Evolutionary conservation across 2,888 invertebrate species (phyloP).

Genomic region (Epistrophella euchroma): DNA sequence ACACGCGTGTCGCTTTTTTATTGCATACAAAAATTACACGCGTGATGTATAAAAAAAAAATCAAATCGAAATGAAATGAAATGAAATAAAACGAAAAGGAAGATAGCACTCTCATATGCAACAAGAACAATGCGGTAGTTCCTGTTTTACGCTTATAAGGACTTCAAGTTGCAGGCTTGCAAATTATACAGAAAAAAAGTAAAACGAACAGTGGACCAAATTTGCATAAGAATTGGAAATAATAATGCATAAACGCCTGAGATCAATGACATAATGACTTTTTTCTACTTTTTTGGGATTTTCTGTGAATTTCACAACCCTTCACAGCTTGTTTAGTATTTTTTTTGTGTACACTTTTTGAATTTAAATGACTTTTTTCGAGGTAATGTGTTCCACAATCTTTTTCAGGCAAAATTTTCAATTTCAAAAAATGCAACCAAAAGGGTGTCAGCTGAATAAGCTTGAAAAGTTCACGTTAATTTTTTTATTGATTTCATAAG

Average conservation of each 20-base stretch:
- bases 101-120: not conserved
- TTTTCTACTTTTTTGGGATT: no score
- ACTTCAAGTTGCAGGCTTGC: constrained; percentile 11
- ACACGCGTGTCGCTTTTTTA: constrained; percentile 74
- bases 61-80: constrained; percentile 17
- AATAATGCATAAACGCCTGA: not conserved
- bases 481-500: no score
- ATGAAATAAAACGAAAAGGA: constrained; percentile 34
- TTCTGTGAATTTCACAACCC: no score
- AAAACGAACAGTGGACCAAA: not conserved
- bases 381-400: no score
- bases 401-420: no score
- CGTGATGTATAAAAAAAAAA: not conserved
- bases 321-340: no score
- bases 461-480: no score
- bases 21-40: constrained; percentile 36
- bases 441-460: no score
- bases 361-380: no score
- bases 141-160: constrained; percentile 51
- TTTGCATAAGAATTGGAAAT: not conserved
- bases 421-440: no score
- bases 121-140: constrained; percentile 48
- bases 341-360: no score
- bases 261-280: no score
- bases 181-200: not conserved